These are phyloP conservation scores for Drosophila arawakana DNA, from an alignment of 1,140 invertebrate genomes.

Conservation along the genomic window DNA sequence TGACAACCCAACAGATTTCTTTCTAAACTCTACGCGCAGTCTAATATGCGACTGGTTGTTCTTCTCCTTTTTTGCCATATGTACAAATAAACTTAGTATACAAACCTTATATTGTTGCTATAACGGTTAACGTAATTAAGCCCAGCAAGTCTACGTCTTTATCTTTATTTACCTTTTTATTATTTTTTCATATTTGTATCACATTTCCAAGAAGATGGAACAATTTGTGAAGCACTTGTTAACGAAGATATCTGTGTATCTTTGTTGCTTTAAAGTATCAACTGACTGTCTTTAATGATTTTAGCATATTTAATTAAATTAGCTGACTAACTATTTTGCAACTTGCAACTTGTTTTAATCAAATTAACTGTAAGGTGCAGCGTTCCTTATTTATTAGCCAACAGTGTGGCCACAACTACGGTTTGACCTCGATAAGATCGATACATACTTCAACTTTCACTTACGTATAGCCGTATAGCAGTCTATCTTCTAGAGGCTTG, in stretches of 20 bases:
- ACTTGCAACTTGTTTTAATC: slow-evolving; percentile 16
- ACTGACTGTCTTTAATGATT: background rate
- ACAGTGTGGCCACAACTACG: background rate
- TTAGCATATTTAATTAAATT: slow-evolving; percentile 9
- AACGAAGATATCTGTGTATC: no score
- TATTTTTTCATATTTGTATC: background rate
- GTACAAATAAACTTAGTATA: background rate
- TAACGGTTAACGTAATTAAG: slow-evolving; percentile 17
- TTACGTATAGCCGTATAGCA: background rate
- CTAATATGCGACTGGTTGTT: background rate
- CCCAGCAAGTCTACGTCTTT: background rate
- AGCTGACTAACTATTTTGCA: background rate
- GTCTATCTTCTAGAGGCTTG: background rate
- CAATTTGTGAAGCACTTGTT: background rate
- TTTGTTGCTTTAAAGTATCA: background rate
- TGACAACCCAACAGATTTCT: slow-evolving; percentile 32
- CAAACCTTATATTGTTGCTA: background rate
- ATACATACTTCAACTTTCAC: slow-evolving; percentile 3
- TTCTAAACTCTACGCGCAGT: slow-evolving; percentile 11
- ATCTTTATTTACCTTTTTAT: background rate
- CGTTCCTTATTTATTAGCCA: slow-evolving; percentile 15
- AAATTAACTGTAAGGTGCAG: slow-evolving; percentile 16
- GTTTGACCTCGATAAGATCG: slow-evolving; percentile 6
- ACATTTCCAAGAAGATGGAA: background rate
- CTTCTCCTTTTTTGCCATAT: background rate